phyloP scores from a whole-genome alignment of 2,113 vertebrate genomes.

The Dryoscopus gambensis region DNA sequence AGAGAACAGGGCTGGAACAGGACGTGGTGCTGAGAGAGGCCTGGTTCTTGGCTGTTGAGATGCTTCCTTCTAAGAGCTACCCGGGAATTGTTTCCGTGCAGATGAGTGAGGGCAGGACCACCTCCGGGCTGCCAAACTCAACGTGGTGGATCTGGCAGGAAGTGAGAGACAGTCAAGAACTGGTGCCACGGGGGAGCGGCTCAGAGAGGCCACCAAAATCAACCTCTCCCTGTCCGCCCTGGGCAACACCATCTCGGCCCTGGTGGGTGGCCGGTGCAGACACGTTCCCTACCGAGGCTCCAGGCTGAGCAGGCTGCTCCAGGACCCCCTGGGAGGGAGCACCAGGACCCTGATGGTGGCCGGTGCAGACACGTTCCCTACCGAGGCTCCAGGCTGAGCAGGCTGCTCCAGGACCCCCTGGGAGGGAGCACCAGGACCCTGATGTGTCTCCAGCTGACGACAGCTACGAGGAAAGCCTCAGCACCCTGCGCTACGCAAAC shows the following conservation, averaged over 20 bases:
- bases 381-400: slow-evolving; percentile 87
- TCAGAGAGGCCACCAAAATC: slow-evolving; percentile 90
- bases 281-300: slow-evolving; percentile 89
- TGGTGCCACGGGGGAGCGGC: slow-evolving; percentile 80
- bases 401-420: slow-evolving; percentile 90
- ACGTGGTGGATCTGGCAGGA: slow-evolving; percentile 88
- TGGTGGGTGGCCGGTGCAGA: slow-evolving; percentile 82
- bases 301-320: slow-evolving; percentile 88
- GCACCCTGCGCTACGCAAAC: slow-evolving; percentile 83
- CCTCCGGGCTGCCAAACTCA: slow-evolving; percentile 85
- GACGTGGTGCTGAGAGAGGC: rapidly evolving
- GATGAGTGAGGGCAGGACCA: slow-evolving; percentile 79
- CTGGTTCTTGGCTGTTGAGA: neutral
- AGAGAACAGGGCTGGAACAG: neutral
- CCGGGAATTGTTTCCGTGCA: slow-evolving; percentile 27
- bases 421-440: slow-evolving; percentile 88
- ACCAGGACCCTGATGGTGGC: slow-evolving; percentile 89
- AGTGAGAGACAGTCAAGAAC: slow-evolving; percentile 91
- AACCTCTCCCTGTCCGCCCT: slow-evolving; percentile 88
- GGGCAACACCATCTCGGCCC: slow-evolving; percentile 87
- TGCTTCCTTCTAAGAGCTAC: neutral
- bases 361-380: slow-evolving; percentile 83
- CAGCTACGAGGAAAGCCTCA: slow-evolving; percentile 87
- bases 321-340: slow-evolving; percentile 90
- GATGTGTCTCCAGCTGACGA: slow-evolving; percentile 86